phyloP scores from a whole-genome alignment of 92 coral and sea anemone species.

The Phenganax stokvisi region DNA sequence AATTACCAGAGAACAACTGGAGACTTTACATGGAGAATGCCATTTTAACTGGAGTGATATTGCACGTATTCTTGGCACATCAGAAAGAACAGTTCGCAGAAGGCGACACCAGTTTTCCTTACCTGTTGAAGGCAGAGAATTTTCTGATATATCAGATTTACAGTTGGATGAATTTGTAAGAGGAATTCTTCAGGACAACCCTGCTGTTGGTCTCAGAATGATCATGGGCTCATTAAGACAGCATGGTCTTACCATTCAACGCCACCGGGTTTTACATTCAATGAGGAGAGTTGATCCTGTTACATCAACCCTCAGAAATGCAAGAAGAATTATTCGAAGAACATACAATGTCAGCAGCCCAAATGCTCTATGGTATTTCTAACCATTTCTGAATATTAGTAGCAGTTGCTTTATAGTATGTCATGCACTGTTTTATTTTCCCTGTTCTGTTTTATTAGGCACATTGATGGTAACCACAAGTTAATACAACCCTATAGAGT shows the following conservation, averaged over 20 bases:
- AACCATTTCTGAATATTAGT: too few species aligned
- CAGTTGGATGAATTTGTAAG: background rate
- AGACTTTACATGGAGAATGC: background rate
- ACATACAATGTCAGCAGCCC: too few species aligned
- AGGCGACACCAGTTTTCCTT: constrained; percentile 4
- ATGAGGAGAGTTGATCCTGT: background rate
- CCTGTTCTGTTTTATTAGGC: too few species aligned
- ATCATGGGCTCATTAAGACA: background rate
- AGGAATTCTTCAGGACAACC: background rate
- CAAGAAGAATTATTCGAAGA: too few species aligned
- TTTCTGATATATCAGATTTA: background rate
- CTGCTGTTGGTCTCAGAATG: constrained; percentile 1
- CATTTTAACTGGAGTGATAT: constrained; percentile 27
- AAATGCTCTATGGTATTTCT: too few species aligned
- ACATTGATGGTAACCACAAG: too few species aligned
- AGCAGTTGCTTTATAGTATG: too few species aligned
- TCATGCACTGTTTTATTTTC: too few species aligned
- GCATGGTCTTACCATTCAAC: too few species aligned
- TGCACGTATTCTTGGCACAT: constrained; percentile 2
- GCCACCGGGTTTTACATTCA: background rate
- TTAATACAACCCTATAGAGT: too few species aligned
- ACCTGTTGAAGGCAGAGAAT: background rate
- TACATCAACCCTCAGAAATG: too few species aligned
- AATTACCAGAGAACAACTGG: too few species aligned
- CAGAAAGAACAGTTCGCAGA: constrained; percentile 24